phyloP scores from a whole-genome alignment of 2,888 invertebrate genomes.

The Argyresthia goedartella region DNA sequence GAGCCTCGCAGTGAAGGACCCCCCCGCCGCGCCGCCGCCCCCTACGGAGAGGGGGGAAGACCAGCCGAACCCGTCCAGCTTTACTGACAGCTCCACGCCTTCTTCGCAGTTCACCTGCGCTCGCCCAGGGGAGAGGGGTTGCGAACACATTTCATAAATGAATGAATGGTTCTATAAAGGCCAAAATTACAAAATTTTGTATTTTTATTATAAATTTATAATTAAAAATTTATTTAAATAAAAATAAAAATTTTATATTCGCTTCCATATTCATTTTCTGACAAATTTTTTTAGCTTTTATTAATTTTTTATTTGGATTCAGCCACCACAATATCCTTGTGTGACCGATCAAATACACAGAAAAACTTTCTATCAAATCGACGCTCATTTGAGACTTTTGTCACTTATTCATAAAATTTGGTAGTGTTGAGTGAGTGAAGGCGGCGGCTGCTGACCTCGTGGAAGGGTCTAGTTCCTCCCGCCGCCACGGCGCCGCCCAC shows the following conservation, averaged over 20 bases:
- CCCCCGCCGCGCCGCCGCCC: conserved; percentile 62
- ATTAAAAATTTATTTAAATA: too few relatives aligned
- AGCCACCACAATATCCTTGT: background rate
- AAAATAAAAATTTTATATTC: too few relatives aligned
- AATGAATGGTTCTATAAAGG: too few relatives aligned
- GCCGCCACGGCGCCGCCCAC: conserved; percentile 38
- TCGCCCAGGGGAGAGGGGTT: background rate
- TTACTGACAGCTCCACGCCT: conserved; percentile 79
- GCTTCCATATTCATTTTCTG: too few relatives aligned
- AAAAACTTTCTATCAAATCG: too few relatives aligned
- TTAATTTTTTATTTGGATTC: background rate
- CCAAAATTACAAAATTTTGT: background rate
- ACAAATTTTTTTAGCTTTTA: too few relatives aligned
- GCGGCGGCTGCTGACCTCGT: conserved; percentile 67
- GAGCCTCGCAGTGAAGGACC: conserved; percentile 75
- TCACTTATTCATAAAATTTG: too few relatives aligned
- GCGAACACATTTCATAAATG: too few relatives aligned
- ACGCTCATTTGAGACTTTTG: too few relatives aligned
- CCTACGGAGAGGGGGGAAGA: conserved; percentile 74
- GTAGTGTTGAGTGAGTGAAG: conserved; percentile 32
- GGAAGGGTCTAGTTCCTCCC: conserved; percentile 45
- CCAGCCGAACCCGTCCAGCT: conserved; percentile 87
- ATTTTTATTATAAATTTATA: too few relatives aligned
- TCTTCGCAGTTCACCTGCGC: conserved; percentile 80
- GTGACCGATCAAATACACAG: too few relatives aligned